Base-by-base conservation (phyloP, 1,140 invertebrate species). In the Drosophila arawakana region DNA sequence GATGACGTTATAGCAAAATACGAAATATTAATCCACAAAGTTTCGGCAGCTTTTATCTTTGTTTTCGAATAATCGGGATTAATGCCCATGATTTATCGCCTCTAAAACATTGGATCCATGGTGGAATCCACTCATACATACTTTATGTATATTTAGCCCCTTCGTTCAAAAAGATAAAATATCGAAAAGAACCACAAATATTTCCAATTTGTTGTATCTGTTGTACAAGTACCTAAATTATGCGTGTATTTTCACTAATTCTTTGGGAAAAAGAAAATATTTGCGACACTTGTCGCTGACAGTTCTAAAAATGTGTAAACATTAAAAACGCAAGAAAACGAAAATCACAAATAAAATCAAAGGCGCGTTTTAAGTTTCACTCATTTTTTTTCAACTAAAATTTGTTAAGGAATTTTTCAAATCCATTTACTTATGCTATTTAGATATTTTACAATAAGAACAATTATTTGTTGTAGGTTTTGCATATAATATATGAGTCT, bases 221-320 rank as follows among this genome's bases (percentile, higher is more conserved):
- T 59, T n/a, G 8, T 35, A 21, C 35, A 68, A 73, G 70, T 73
- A 68, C 62, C 21, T 13, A 39, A 66, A 43, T 61, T 60, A 30
- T 75, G 37, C 63, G 43, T 52, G 21, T 54, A 37, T 69, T 67
- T 49, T 21, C n/a, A 60, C 71, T 55, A 73, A 73, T 73, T 68
- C 65, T 37, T 54, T 43, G 9, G 37, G 39, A 44, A 46, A 65
- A 60, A 61, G 30, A 55, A 63, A 65, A 52, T 59, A 71, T 67
- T 71, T 63, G 79, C 78, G 79, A 88, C 82, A 76, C 68, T 74
- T 63, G 39, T 65, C 62, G 73, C 63, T 86, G 82, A 86, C 82
- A 86, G 82, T 89, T 88, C 84, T 88, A 88, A 88, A 70, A 70
- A 83, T 89, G 83, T 76, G 68, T 68, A 54, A 66, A 61, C 43